Evolutionary conservation across 1,140 invertebrate species (phyloP), one percentile per base, ranked within the genome.

Genomic region (Bradynema listronoti): DNA sequence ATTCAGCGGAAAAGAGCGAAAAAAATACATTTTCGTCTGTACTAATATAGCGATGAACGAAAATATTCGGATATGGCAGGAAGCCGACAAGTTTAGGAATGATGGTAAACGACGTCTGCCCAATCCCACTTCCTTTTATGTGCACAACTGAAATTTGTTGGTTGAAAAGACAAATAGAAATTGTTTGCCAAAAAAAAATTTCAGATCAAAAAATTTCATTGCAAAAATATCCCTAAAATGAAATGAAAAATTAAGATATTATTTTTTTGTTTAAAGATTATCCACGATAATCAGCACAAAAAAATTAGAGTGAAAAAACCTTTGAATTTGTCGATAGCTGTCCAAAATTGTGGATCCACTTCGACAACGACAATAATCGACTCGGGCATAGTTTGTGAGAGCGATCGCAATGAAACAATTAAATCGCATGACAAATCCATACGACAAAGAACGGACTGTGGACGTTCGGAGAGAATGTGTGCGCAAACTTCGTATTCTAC

Each of bases 101-200:
- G 34, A 78, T 64, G 4, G 53, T 53, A 33, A 76, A 68, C 7
- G 53, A 50, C 14, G 69, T 57, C 42, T 75, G 72, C 19, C 75
- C 73, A 25, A 78, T 42, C 22, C 73, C 73, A 39, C 47, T 72
- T 34, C 76, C 73, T 36, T 78, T 76, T 0, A 76, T 47, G 2
- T 65, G 52, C 7, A 71, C 52, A n/a, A 73, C 69, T 69, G 27
- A 69, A 68, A 55, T 59, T 47, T n/a, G n/a, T n/a, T n/a, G n/a
- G n/a, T n/a, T n/a, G n/a, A n/a, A n/a, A n/a, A n/a, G n/a, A n/a
- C n/a, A n/a, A n/a, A n/a, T n/a, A n/a, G n/a, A n/a, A n/a, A n/a
- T n/a, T n/a, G n/a, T n/a, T n/a, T n/a, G n/a, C n/a, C n/a, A n/a
- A n/a, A n/a, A n/a, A n/a, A n/a, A n/a, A n/a, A n/a, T n/a, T n/a